These are phyloP conservation scores for Acestrorhynchus altus DNA, from an alignment of 2,797 vertebrate genomes.

Conservation along the genomic window DNA sequence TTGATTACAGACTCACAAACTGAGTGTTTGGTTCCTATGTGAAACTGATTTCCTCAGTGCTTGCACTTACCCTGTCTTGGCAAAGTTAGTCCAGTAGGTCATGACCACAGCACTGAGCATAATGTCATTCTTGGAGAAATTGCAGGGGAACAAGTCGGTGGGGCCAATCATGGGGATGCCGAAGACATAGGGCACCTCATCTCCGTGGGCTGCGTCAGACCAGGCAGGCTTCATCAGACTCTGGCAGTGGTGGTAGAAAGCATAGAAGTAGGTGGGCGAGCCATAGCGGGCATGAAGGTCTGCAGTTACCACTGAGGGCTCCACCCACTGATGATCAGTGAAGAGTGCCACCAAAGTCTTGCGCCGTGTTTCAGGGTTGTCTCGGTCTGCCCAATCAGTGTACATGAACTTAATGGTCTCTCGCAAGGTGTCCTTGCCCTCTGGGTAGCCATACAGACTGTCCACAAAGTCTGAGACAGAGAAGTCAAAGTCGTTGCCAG, in stretches of 20 bases:
- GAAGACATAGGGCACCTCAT: constrained; percentile 98
- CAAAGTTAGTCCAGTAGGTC: constrained; percentile 99
- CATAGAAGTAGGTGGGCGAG: constrained; percentile 97
- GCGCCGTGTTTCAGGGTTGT: constrained; percentile 95
- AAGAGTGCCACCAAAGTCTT: constrained; percentile 98
- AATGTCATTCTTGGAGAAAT: constrained; percentile 98
- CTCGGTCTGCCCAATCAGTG: constrained; percentile 97
- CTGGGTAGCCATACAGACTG: constrained; percentile 96
- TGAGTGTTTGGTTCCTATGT: neutral
- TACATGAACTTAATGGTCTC: constrained; percentile 99
- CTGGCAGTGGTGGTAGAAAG: constrained; percentile 99
- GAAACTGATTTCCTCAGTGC: neutral
- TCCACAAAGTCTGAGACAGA: constrained; percentile 98
- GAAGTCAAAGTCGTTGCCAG: constrained; percentile 97
- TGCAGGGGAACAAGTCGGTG: constrained; percentile 97
- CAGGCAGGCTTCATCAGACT: constrained; percentile 98
- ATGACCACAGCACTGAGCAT: constrained; percentile 99
- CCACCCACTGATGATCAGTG: constrained; percentile 99
- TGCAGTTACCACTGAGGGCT: constrained; percentile 94
- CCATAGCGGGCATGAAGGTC: constrained; percentile 97
- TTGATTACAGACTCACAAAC: neutral
- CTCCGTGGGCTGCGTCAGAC: constrained; percentile 96
- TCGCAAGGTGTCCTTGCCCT: constrained; percentile 95
- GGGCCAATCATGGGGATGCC: constrained; percentile 98
- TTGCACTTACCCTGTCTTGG: constrained; percentile 94